A percentile compares a stretch with the other conserved stretches of the same genome.
These are phyloP conservation scores for Drosophila sproati DNA, from an alignment of 1,140 invertebrate species.

Conservation along the genomic window DNA sequence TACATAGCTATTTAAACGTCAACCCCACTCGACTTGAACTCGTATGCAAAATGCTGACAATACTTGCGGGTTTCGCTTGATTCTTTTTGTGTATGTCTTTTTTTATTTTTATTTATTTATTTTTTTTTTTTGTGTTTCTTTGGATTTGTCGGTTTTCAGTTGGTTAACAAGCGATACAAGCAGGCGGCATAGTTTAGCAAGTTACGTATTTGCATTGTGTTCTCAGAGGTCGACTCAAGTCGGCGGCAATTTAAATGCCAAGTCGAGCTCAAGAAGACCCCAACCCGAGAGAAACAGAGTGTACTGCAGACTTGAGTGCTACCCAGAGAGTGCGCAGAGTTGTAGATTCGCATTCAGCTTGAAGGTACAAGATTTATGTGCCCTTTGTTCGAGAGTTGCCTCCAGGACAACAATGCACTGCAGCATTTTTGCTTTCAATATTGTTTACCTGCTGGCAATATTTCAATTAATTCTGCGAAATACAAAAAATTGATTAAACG, in stretches of 20 bases:
- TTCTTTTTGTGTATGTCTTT: slow-evolving; percentile 11
- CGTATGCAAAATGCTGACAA: slow-evolving; percentile 66
- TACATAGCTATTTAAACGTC: slow-evolving; percentile 30
- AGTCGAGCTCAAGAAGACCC: slow-evolving; percentile 43
- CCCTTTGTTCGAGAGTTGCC: slow-evolving; percentile 61
- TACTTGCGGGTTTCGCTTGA: slow-evolving; percentile 35
- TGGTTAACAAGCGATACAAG: slow-evolving; percentile 56
- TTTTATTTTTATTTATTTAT: slow-evolving; percentile 1
- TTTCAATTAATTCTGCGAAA: slow-evolving; percentile 74
- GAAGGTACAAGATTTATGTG: slow-evolving; percentile 67
- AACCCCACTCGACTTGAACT: slow-evolving; percentile 43
- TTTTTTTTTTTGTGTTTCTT: slow-evolving; percentile 25
- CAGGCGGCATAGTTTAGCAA: slow-evolving; percentile 75
- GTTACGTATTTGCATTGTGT: slow-evolving; percentile 53
- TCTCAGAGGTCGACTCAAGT: slow-evolving; percentile 58
- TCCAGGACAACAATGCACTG: slow-evolving; percentile 60
- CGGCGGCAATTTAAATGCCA: slow-evolving; percentile 75
- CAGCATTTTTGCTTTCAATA: slow-evolving; percentile 78
- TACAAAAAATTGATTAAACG: slow-evolving; percentile 32
- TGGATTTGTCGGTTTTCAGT: slow-evolving; percentile 53
- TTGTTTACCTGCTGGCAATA: slow-evolving; percentile 51
- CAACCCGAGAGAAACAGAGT: background rate
- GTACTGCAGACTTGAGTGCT: slow-evolving; percentile 17
- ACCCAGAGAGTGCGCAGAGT: slow-evolving; percentile 2
- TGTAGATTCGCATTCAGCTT: slow-evolving; percentile 30